Base-by-base conservation (phyloP, 2,113 vertebrate species). In the Hemiprocne comata region DNA sequence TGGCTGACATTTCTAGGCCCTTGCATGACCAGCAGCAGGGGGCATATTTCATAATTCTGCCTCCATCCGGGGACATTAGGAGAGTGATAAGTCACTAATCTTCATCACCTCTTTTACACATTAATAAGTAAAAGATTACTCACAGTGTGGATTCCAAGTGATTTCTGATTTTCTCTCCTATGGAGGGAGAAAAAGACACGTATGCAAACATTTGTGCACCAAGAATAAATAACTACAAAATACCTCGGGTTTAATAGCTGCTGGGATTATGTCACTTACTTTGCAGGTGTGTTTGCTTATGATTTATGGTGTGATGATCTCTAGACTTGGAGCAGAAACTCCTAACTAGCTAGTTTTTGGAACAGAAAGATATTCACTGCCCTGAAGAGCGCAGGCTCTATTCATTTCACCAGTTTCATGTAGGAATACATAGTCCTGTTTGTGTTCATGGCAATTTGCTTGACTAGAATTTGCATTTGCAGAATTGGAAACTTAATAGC, bases 221-320 rank as follows among this genome's bases (percentile, higher is more conserved):
- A 82, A 20, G 44, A 60, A 85, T 82, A 92, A 92, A 51, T 57
- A 85, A 91, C 54, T 89, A 70, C 46, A 82, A 74, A 86, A 75
- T 69, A 62, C 55, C 50, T 65, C 38, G 21, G 14, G 84, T 87
- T 96, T 87, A 84, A 84, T 93, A 85, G 93, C 65, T 95, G 73
- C 53, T 86, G 57, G 85, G 85, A 90, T 90, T 88, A 86, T 94
- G 79, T 69, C 95, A 88, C 85, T 93, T 88, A 90, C 82, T 90
- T 79, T 90, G 83, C 88, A 96, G 95, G 93, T 94, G 86, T 90
- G 62, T 92, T 81, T 89, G 70, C 40, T 65, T 89, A 31, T 89
- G 92, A 95, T 93, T 94, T 96, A 71, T 65, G 85, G 73, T 29
- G 80, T 93, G 90, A 94, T 95, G 94, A 88, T 54, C 94, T 78